Percentiles rank a stretch among this genome's conserved stretches.
Evolutionary conservation across 92 coral and sea anemone species (phyloP).

Genomic region (Parazoanthus swiftii): DNA sequence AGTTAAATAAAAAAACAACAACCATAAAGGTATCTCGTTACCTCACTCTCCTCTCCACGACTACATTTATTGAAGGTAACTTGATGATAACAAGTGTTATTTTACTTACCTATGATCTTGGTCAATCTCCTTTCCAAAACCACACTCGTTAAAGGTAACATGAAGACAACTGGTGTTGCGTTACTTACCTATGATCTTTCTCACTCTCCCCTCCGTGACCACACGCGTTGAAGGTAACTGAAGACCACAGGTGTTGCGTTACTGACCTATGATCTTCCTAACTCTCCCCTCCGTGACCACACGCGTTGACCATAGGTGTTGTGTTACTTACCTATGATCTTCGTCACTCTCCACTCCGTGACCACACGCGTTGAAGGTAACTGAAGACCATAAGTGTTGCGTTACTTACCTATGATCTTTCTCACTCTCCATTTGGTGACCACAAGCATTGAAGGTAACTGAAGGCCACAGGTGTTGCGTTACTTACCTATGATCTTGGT

Average conservation of each 20-base stretch:
- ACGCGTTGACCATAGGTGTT: conserved; percentile 33
- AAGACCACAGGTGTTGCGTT: conserved; percentile 35
- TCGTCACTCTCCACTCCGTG: background rate
- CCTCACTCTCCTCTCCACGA: background rate
- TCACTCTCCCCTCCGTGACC: conserved; percentile 56
- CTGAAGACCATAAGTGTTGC: background rate
- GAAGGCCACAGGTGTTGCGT: background rate
- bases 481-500: conserved; percentile 60
- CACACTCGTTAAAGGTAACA: too few relatives aligned
- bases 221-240: conserved; percentile 61
- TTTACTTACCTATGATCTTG: background rate
- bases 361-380: too few relatives aligned
- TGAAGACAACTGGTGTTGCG: background rate
- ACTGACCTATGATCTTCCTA: background rate
- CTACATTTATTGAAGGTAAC: too few relatives aligned
- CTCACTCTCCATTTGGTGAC: background rate
- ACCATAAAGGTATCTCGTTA: background rate
- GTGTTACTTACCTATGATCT: too few relatives aligned
- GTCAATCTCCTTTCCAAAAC: background rate
- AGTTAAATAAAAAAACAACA: too few relatives aligned
- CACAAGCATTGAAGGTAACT: too few relatives aligned
- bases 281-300: conserved; percentile 60
- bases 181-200: conserved; percentile 59
- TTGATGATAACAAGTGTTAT: background rate
- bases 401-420: background rate